Evolutionary conservation across 1,140 invertebrate genomes (phyloP).

Genomic region (Eriosoma lanigerum): DNA sequence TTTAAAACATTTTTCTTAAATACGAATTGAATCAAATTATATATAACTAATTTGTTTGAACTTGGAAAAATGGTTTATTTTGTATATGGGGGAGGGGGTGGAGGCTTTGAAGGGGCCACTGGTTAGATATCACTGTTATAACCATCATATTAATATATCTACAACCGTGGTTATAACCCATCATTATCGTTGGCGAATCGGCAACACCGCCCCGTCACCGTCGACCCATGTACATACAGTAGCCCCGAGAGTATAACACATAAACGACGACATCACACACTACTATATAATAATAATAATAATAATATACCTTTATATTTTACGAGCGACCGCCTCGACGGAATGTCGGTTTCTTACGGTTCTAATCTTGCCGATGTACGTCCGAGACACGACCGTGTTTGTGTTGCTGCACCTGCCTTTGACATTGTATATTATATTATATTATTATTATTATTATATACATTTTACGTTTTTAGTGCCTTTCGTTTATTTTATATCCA

Average conservation of each 20-base stretch:
- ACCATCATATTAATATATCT: too few relatives aligned
- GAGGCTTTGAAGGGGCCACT: too few relatives aligned
- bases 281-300: neutral
- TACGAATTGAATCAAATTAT: too few relatives aligned
- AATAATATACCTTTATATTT: neutral
- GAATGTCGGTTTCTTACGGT: neutral
- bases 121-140: too few relatives aligned
- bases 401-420: neutral
- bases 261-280: neutral
- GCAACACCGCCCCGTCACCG: neutral
- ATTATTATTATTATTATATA: too few relatives aligned
- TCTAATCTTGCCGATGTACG: neutral
- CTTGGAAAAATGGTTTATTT: too few relatives aligned
- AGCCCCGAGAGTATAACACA: neutral
- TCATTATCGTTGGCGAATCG: neutral
- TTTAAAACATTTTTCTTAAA: too few relatives aligned
- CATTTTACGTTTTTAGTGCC: neutral
- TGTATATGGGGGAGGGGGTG: too few relatives aligned
- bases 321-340: conserved; percentile 13
- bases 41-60: too few relatives aligned
- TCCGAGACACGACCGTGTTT: neutral
- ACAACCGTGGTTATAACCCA: too few relatives aligned
- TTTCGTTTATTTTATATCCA: neutral
- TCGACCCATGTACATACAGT: neutral
- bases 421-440: neutral